Evolutionary conservation across 1,140 invertebrate genomes (phyloP).

Genomic region (Laupala kohalensis): DNA sequence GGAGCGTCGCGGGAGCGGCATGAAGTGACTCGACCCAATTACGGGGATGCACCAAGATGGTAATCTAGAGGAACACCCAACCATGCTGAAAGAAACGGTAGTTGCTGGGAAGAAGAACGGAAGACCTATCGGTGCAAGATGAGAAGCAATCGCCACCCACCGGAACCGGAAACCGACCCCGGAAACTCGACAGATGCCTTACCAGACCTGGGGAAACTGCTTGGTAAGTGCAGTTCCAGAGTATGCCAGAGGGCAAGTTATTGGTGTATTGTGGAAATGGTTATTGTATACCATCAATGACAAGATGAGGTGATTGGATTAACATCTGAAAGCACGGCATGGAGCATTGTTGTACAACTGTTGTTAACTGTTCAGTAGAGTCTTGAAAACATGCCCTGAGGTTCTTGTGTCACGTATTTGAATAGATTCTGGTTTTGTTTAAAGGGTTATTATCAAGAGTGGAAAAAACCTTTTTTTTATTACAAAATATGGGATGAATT

Average conservation of each 20-base stretch:
- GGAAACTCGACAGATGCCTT: not conserved
- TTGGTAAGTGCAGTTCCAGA: not conserved
- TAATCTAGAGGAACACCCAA: not conserved
- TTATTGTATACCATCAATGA: not conserved
- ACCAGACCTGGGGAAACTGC: not conserved
- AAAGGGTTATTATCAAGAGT: not conserved
- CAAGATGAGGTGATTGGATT: not conserved
- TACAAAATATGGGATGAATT: not conserved
- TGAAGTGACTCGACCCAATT: not conserved
- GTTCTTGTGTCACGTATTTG: not conserved
- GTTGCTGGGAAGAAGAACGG: not conserved
- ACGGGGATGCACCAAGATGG: not conserved
- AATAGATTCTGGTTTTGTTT: not conserved
- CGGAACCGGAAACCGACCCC: conserved; percentile 9
- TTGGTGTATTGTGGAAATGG: not conserved
- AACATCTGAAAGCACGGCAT: not conserved
- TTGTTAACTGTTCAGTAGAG: not conserved
- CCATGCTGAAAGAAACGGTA: not conserved
- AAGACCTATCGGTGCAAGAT: not conserved
- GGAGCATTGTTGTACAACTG: not conserved
- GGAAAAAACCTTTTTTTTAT: not conserved
- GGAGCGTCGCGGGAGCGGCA: conserved; percentile 9
- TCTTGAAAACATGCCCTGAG: not conserved
- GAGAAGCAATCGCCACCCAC: conserved; percentile 7
- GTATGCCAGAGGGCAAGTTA: not conserved